Percentiles rank a stretch among this genome's conserved stretches.
Conservation (phyloP, 2,113 vertebrate species). For the Axis porcinus region DNA sequence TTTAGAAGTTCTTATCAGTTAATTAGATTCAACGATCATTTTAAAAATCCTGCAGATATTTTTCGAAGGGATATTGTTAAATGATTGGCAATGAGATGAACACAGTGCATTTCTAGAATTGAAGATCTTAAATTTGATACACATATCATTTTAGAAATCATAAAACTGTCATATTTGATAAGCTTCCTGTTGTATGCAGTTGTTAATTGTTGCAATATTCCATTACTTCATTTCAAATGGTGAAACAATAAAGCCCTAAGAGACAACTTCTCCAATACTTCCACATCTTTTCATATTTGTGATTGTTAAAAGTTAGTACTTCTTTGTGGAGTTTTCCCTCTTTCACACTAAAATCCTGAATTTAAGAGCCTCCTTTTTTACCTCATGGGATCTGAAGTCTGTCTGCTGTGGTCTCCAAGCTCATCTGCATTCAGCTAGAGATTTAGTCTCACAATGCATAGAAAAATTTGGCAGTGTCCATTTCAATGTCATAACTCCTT, state of each 20-base stretch:
- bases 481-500: background rate
- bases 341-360: background rate
- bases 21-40: slow-evolving; percentile 50
- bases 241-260: background rate
- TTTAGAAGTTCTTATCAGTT: slow-evolving; percentile 40
- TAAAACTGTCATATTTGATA: slow-evolving; percentile 13
- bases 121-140: background rate
- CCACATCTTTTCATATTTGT: background rate
- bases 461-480: background rate
- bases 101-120: slow-evolving; percentile 35
- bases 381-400: background rate
- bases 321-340: background rate
- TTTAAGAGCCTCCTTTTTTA: background rate
- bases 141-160: background rate
- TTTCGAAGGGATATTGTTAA: slow-evolving; percentile 29
- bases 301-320: background rate
- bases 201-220: background rate
- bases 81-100: slow-evolving; percentile 33
- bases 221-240: background rate
- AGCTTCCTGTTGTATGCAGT: background rate
- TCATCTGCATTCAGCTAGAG: background rate
- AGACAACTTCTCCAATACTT: background rate
- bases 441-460: accelerated
- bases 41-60: slow-evolving; percentile 32
- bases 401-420: background rate